Evolutionary conservation across 2,797 vertebrate genomes (phyloP).

Genomic region (Tenualosa thibaudeaui): DNA sequence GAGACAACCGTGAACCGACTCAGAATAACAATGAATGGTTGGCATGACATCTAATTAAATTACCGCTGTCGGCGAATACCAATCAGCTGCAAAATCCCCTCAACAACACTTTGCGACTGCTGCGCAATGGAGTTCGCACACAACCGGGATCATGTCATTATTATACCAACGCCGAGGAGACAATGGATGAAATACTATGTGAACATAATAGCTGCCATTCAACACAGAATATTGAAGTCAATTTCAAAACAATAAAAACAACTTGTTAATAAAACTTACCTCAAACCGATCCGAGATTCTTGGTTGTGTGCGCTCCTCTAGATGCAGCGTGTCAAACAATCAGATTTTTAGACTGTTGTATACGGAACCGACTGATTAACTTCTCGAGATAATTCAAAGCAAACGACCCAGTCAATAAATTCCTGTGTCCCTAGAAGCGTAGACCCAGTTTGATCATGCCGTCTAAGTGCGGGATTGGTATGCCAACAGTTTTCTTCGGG

Average conservation of each 20-base stretch:
- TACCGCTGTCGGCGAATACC: constrained; percentile 8
- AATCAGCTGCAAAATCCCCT: constrained; percentile 16
- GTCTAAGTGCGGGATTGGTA: constrained; percentile 53
- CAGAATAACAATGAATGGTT: constrained; percentile 24
- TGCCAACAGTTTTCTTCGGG: constrained; percentile 61
- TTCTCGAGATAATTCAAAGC: neutral
- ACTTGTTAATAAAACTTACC: constrained; percentile 60
- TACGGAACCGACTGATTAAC: neutral
- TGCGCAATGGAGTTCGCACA: neutral
- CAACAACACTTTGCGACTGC: neutral
- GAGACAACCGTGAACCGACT: neutral
- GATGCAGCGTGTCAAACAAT: constrained; percentile 34
- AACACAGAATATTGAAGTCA: neutral
- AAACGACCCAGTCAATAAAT: constrained; percentile 56
- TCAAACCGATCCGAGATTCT: constrained; percentile 51
- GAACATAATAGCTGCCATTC: neutral
- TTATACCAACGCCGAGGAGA: neutral
- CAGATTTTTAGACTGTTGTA: neutral
- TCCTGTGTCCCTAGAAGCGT: constrained; percentile 60
- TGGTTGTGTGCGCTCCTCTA: constrained; percentile 44
- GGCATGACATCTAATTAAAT: constrained; percentile 25
- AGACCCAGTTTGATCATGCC: constrained; percentile 54
- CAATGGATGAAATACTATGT: neutral
- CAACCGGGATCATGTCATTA: neutral
- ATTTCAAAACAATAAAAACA: neutral